These are phyloP conservation scores for Epinephelus coioides DNA, from an alignment of 2,797 vertebrate species.

Conservation along the genomic window DNA sequence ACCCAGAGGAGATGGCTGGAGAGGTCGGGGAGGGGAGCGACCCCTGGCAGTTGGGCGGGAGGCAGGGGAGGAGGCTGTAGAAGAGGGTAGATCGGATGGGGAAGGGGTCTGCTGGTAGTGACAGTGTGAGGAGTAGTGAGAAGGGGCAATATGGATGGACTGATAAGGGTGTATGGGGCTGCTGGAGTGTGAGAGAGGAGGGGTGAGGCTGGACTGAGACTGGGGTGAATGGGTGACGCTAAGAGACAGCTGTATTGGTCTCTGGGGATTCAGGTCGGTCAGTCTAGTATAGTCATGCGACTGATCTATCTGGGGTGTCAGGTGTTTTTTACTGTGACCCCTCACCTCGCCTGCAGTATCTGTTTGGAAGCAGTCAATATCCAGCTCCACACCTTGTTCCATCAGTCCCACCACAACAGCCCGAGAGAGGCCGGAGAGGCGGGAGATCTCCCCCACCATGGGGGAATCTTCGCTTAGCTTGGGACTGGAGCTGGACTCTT, in stretches of 20 bases:
- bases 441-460: conserved; percentile 86
- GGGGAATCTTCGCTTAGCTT: conserved; percentile 83
- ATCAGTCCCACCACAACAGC: conserved; percentile 87
- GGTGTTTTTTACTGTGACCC: conserved; percentile 67
- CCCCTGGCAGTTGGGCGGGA: conserved; percentile 75
- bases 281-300: conserved; percentile 65
- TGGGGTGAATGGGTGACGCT: conserved; percentile 84
- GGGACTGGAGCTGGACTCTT: conserved; percentile 74
- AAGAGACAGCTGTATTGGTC: conserved; percentile 80
- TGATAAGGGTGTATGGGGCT: conserved; percentile 81
- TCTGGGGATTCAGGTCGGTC: conserved; percentile 73
- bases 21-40: conserved; percentile 84
- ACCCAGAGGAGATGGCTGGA: conserved; percentile 83
- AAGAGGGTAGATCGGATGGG: conserved; percentile 80
- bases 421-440: conserved; percentile 85
- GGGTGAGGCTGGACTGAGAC: conserved; percentile 82
- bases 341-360: conserved; percentile 74
- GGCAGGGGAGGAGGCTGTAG: conserved; percentile 84
- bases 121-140: conserved; percentile 73
- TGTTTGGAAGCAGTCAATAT: conserved; percentile 85
- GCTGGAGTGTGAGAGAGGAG: conserved; percentile 78
- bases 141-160: conserved; percentile 70
- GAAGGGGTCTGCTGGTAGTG: conserved; percentile 78
- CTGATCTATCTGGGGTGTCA: conserved; percentile 66
- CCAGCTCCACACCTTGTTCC: conserved; percentile 88